These are phyloP conservation scores for Synanthedon myopaeformis DNA, from an alignment of 2,888 invertebrate species.

Conservation along the genomic window DNA sequence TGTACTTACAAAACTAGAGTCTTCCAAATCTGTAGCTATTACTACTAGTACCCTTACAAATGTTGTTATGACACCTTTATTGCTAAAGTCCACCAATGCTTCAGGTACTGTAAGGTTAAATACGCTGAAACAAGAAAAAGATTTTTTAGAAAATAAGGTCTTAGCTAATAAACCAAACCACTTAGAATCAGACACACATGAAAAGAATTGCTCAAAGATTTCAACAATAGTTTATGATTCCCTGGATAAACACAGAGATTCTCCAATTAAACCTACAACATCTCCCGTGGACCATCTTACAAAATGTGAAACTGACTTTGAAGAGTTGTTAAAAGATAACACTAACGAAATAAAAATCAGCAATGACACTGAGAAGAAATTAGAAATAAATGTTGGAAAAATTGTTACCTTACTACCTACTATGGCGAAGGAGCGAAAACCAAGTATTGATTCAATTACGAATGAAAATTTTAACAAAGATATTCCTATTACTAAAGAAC, in stretches of 20 bases:
- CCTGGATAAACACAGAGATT: constrained; percentile 21
- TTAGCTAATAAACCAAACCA: constrained; percentile 16
- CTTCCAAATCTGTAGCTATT: constrained; percentile 29
- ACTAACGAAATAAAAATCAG: constrained; percentile 62
- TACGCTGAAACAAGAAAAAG: constrained; percentile 28
- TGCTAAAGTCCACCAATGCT: constrained; percentile 36
- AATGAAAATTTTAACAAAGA: constrained; percentile 8
- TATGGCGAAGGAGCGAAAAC: constrained; percentile 16
- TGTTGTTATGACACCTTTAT: constrained; percentile 44
- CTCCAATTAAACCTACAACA: constrained; percentile 11
- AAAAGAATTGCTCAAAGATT: constrained; percentile 11
- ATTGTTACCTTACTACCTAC: constrained; percentile 31
- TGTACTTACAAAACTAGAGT: constrained; percentile 41
- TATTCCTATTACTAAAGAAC: background rate
- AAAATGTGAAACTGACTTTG: constrained; percentile 63
- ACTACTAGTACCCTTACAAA: constrained; percentile 40
- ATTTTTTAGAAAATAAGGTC: constrained; percentile 15
- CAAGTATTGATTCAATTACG: constrained; percentile 12
- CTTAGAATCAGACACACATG: constrained; percentile 12
- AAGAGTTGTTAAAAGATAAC: constrained; percentile 61
- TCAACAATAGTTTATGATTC: constrained; percentile 11
- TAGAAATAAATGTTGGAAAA: constrained; percentile 54
- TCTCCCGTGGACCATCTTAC: constrained; percentile 19
- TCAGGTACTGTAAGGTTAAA: constrained; percentile 31
- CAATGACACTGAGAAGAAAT: constrained; percentile 51